Percentiles rank a stretch among this genome's conserved stretches.
phyloP scores from a whole-genome alignment of 2,797 vertebrate genomes.

The Acanthurus leucopareius region DNA sequence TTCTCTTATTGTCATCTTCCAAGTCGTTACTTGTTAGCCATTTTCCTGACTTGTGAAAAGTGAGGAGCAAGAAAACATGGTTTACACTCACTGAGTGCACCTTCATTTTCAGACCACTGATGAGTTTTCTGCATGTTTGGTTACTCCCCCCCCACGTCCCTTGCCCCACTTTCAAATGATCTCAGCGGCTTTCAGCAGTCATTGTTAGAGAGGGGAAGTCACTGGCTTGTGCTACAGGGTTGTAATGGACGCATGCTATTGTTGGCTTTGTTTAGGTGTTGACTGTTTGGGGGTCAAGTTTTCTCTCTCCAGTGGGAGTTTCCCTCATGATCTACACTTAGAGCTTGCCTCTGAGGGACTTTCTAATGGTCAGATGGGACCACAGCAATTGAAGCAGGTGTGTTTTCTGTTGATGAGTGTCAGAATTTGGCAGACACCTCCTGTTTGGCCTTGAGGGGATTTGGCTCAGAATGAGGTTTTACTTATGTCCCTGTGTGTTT shows the following conservation, averaged over 20 bases:
- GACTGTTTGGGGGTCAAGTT: constrained; percentile 43
- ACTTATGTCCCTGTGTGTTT: constrained; percentile 26
- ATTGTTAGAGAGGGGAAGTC: constrained; percentile 71
- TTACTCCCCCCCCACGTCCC: background rate
- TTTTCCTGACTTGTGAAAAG: too few relatives aligned
- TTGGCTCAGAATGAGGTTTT: constrained; percentile 25
- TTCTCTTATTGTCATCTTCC: too few relatives aligned
- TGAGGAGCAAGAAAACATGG: too few relatives aligned
- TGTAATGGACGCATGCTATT: constrained; percentile 50
- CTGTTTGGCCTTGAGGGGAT: constrained; percentile 1
- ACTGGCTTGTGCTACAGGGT: constrained; percentile 59
- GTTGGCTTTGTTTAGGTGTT: constrained; percentile 61
- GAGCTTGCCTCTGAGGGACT: constrained; percentile 31
- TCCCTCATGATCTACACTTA: constrained; percentile 57
- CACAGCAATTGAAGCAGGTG: constrained; percentile 42
- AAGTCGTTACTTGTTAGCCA: too few relatives aligned
- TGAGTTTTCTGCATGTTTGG: background rate
- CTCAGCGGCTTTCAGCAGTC: constrained; percentile 42
- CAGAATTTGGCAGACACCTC: background rate
- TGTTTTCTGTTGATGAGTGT: constrained; percentile 5
- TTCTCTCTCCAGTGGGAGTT: constrained; percentile 55
- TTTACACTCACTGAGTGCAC: background rate
- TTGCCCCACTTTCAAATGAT: constrained; percentile 36
- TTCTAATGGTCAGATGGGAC: constrained; percentile 23
- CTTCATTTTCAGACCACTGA: background rate